A percentile compares a stretch with the other conserved stretches of the same genome.
Evolutionary conservation across 2,797 vertebrate species (phyloP).

Genomic region (Peromyscus eremicus): DNA sequence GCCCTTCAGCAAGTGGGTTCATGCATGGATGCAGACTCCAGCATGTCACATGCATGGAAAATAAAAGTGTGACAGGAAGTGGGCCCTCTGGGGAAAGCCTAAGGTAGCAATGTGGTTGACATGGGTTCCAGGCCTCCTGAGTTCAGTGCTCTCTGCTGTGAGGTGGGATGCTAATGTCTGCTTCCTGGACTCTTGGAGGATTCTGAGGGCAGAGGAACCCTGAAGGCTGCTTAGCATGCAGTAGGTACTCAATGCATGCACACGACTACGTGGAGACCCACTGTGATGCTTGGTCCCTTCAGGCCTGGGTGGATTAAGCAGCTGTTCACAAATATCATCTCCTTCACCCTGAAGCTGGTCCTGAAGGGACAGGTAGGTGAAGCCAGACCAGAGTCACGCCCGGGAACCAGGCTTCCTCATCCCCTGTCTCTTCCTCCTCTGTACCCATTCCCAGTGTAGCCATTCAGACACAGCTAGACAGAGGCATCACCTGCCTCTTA

Average conservation of each 20-base stretch:
- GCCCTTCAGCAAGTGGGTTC: background rate
- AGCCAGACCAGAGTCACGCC: background rate
- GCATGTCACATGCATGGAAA: too few relatives aligned
- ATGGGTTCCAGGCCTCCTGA: background rate
- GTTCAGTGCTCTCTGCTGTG: background rate
- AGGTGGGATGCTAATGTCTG: background rate
- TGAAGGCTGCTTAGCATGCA: background rate
- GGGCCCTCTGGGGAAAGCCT: background rate
- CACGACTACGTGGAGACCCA: background rate
- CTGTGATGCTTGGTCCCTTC: conserved; percentile 10
- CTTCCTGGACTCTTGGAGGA: background rate
- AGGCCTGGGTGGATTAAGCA: conserved; percentile 94
- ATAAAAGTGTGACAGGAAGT: background rate
- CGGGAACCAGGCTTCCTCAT: background rate
- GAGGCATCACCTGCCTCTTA: background rate
- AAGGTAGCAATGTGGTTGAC: accelerated
- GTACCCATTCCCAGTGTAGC: background rate
- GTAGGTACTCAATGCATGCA: background rate
- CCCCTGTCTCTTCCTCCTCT: background rate
- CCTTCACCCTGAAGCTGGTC: conserved; percentile 93
- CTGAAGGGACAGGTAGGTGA: conserved; percentile 93
- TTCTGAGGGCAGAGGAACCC: background rate
- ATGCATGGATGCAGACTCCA: too few relatives aligned
- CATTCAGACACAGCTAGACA: background rate
- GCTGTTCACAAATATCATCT: conserved; percentile 93